Evolutionary conservation across 2,888 invertebrate genomes (phyloP), one percentile per base, ranked within the genome.

Genomic region (Fabriciana adippe): DNA sequence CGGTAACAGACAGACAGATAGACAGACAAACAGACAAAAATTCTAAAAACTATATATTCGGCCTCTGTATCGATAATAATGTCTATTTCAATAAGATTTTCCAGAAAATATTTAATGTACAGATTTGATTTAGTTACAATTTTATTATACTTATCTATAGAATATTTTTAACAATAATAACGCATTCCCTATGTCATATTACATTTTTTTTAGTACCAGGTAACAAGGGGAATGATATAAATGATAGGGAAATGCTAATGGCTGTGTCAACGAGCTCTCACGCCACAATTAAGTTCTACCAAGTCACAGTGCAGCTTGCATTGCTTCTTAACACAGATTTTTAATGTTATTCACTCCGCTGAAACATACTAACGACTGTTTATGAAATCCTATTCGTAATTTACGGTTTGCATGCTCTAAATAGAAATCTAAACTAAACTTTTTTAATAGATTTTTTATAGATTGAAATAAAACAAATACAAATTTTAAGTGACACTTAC

Each of bases 251-350:
- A 35, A 35, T 18, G 41, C 61, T 61, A 61, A 61, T 61, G 51
- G 61, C 61, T 31, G 51, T 61, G 61, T 61, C 51, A 31, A 61
- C 61, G 61, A 61, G 61, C 35, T 18, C 51, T 61, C 18, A 14
- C 18, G 8, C 51, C 35, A 61, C 51, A 61, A 61, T 61, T 61
- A 51, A 16, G 35, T 18, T 41, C 51, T 41, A 31, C 51, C 35
- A 61, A 61, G 35, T 51, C 18, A 61, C 41, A 61, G 50, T 35
- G 61, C 61, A 61, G 51, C 35, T 61, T 50, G 15, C 61, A 51
- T 53, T 51, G 51, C 35, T 18, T 18, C 51, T 61, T 50, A 61
- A 31, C 51, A 59, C 26, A 59, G 59, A 59, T 59, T 48, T 11
- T 59, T 59, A 59, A 59, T 48, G 31, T 48, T 48, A 59, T 59